These are phyloP conservation scores for Drosophila varians DNA, from an alignment of 1,140 invertebrate genomes.

Conservation along the genomic window DNA sequence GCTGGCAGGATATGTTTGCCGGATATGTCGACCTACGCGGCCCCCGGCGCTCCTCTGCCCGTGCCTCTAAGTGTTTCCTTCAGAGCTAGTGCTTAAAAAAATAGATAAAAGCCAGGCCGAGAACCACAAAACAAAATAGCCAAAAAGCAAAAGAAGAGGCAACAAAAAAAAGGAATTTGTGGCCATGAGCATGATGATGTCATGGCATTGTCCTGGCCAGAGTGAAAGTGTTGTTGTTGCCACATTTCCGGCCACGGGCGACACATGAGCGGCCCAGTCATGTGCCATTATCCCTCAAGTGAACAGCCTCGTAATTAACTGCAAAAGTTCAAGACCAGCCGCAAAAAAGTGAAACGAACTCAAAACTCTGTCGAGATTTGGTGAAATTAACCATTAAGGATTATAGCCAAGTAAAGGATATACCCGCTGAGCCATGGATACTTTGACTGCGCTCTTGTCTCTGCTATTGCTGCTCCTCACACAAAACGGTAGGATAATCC, in stretches of 20 bases:
- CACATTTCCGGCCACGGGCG: slow-evolving; percentile 15
- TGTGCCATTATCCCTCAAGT: slow-evolving; percentile 59
- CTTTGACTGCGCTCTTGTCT: slow-evolving; percentile 45
- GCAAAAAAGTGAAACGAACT: slow-evolving; percentile 28
- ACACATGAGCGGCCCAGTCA: slow-evolving; percentile 63
- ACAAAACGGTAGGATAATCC: slow-evolving; percentile 53
- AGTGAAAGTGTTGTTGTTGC: slow-evolving; percentile 70
- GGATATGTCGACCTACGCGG: slow-evolving; percentile 32
- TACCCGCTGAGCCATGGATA: slow-evolving; percentile 56
- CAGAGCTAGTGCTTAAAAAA: slow-evolving; percentile 37
- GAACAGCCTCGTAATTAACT: slow-evolving; percentile 49
- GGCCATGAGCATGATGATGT: slow-evolving; percentile 63
- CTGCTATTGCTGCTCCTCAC: slow-evolving; percentile 46
- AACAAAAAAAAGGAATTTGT: slow-evolving; percentile 51
- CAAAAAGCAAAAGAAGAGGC: slow-evolving; percentile 22
- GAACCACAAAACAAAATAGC: slow-evolving; percentile 26
- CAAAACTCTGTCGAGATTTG: slow-evolving; percentile 8
- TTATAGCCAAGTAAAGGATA: slow-evolving; percentile 37
- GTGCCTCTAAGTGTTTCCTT: slow-evolving; percentile 21
- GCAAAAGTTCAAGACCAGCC: slow-evolving; percentile 8
- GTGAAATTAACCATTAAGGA: slow-evolving; percentile 55
- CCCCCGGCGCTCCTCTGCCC: neutral
- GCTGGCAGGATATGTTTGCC: slow-evolving; percentile 42
- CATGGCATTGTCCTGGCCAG: slow-evolving; percentile 52
- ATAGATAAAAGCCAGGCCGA: slow-evolving; percentile 13